Evolutionary conservation across 2,797 vertebrate genomes (phyloP).

Genomic region (Melanotaenia parkinsoni): DNA sequence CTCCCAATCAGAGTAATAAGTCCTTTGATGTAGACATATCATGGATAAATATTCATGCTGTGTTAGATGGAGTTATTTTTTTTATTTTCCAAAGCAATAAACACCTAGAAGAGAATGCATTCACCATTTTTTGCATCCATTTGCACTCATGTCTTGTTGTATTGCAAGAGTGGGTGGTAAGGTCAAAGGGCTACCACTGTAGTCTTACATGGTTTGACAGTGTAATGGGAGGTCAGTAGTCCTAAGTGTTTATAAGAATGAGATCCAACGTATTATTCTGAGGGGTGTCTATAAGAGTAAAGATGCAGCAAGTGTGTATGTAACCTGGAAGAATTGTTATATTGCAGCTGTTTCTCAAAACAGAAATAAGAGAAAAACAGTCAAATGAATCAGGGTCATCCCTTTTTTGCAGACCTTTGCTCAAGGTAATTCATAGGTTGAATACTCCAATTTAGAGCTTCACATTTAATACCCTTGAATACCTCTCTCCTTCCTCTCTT

Average conservation of each 20-base stretch:
- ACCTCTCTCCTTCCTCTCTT: slow-evolving; percentile 5
- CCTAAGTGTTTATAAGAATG: slow-evolving; percentile 5
- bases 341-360: slow-evolving; percentile 24
- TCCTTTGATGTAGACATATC: slow-evolving; percentile 20
- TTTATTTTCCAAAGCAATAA: neutral
- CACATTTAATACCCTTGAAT: slow-evolving; percentile 51
- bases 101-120: slow-evolving; percentile 14
- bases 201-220: slow-evolving; percentile 8
- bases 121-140: neutral
- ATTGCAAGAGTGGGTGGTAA: neutral
- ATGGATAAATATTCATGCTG: neutral
- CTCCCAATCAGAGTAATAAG: slow-evolving; percentile 37
- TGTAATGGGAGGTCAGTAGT: slow-evolving; percentile 18
- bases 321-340: slow-evolving; percentile 11
- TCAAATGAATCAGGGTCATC: slow-evolving; percentile 56
- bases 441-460: slow-evolving; percentile 46
- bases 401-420: slow-evolving; percentile 35
- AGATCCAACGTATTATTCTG: neutral
- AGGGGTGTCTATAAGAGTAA: slow-evolving; percentile 22
- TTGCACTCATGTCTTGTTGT: slow-evolving; percentile 17
- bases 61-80: neutral
- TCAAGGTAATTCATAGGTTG: slow-evolving; percentile 56
- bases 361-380: slow-evolving; percentile 25
- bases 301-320: neutral
- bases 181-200: slow-evolving; percentile 14